phyloP scores from a whole-genome alignment of 2,797 vertebrate genomes.

The Heteromormyrus szaboi region DNA sequence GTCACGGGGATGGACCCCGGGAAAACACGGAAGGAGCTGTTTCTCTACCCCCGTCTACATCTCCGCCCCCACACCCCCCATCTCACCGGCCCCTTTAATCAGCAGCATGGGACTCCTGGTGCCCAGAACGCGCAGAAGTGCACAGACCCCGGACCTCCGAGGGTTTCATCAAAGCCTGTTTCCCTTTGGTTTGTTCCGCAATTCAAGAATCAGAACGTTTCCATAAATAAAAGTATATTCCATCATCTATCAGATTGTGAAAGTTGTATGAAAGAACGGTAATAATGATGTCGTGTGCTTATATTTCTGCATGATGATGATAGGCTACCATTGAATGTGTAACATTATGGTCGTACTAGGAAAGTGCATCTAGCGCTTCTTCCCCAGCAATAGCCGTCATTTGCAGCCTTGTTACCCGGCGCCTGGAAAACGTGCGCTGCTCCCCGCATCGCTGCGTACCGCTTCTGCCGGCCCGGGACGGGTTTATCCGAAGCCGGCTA shows the following conservation, averaged over 20 bases:
- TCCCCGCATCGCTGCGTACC: neutral
- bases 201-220: neutral
- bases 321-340: neutral
- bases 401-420: neutral
- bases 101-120: neutral
- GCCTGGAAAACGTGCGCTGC: neutral
- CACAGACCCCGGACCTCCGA: neutral
- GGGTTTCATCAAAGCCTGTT: neutral
- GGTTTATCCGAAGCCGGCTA: neutral
- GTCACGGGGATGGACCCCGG: conserved; percentile 14
- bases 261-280: neutral
- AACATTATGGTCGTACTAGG: neutral
- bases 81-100: conserved; percentile 23
- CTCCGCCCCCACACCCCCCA: neutral
- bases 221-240: neutral
- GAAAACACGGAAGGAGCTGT: conserved; percentile 12
- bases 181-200: neutral
- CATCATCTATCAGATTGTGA: neutral
- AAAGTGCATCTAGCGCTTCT: neutral
- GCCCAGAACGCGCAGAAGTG: neutral
- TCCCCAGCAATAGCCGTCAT: neutral
- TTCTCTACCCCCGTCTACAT: conserved; percentile 15
- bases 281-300: neutral
- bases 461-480: neutral
- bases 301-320: neutral